Percentiles rank a stretch among this genome's conserved stretches.
phyloP scores from a whole-genome alignment of 2,888 invertebrate genomes.

The Scaptomyza parva region DNA sequence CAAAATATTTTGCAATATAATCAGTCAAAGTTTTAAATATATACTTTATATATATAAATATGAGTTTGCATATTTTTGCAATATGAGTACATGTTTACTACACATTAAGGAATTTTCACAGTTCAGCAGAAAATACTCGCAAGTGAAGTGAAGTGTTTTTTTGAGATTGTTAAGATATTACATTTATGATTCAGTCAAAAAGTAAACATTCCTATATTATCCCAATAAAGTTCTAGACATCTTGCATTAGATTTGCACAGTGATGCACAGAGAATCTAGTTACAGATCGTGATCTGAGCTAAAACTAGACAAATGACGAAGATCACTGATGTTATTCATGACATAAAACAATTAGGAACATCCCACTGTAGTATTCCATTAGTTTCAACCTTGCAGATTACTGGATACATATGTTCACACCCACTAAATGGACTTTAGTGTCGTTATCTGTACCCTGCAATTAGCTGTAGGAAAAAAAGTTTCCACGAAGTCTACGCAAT shows the following conservation, averaged over 20 bases:
- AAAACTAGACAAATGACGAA: not conserved
- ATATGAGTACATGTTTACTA: constrained; percentile 31
- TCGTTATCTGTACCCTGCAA: constrained; percentile 53
- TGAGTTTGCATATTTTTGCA: constrained; percentile 18
- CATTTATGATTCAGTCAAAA: not conserved
- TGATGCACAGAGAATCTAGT: constrained; percentile 2
- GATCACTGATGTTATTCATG: too few species aligned
- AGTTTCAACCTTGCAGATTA: constrained; percentile 6
- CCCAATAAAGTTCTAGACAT: not conserved
- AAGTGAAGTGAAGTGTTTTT: constrained; percentile 8
- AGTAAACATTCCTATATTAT: too few species aligned
- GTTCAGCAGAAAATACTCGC: constrained; percentile 27
- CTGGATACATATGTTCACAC: not conserved
- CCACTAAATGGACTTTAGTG: constrained; percentile 2
- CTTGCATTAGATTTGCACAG: constrained; percentile 14
- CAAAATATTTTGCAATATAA: constrained; percentile 46
- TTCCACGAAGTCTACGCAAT: constrained; percentile 63
- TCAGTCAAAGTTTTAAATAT: constrained; percentile 1
- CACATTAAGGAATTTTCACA: constrained; percentile 5
- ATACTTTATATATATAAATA: constrained; percentile 1
- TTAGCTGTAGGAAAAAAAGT: constrained; percentile 55
- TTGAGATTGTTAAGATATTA: not conserved
- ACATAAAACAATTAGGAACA: constrained; percentile 30
- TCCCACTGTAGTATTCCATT: constrained; percentile 46
- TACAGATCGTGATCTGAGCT: constrained; percentile 7